Evolutionary conservation across 2,113 vertebrate genomes (phyloP), one percentile per base, ranked within the genome.

Genomic region (Pagrus major): DNA sequence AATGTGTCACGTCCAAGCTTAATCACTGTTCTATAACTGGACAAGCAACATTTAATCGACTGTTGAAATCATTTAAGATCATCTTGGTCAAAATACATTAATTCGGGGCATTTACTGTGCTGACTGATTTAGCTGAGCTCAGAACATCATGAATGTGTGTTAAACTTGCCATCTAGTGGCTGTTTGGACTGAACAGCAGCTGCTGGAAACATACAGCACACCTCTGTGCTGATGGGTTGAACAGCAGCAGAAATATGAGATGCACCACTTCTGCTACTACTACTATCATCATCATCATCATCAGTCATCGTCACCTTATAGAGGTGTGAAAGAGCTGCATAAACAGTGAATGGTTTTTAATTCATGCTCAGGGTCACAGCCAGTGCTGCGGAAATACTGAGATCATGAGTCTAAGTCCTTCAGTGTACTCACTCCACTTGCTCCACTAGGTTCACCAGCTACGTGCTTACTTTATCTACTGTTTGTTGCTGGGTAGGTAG

Each of bases 161-260:
- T 74, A 42, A 54, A 64, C 25, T 29, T 75, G 60, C 72, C 72
- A 75, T 65, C 72, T 65, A 55, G 72, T 65, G 72, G 60, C 60
- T 42, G n/a, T 33, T 44, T 58, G 33, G 56, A 29, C 20, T 21
- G 3, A 2, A 21, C 15, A 60, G 44, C 31, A 27, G 33, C 33
- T 52, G 4, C 12, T 23, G 8, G 27, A 47, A 59, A 59, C 2
- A n/a, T 23, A 21, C 39, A 33, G 14, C 0, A 2, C 8, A 33
- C 20, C 7, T 33, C 42, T 47, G 18, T 12, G 27, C 63, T 66
- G 64, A n/a, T 33, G 23, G 23, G 31, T n/a, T 29, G 25, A 65
- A 6, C 23, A 20, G 12, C 39, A 46, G 18, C 68, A 44, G 39
- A 52, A 11, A 31, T n/a, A 6, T 59, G 33, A 59, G 5, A 6